These are phyloP conservation scores for Eristalinus aeneus DNA, from an alignment of 2,888 invertebrate species.

Conservation along the genomic window DNA sequence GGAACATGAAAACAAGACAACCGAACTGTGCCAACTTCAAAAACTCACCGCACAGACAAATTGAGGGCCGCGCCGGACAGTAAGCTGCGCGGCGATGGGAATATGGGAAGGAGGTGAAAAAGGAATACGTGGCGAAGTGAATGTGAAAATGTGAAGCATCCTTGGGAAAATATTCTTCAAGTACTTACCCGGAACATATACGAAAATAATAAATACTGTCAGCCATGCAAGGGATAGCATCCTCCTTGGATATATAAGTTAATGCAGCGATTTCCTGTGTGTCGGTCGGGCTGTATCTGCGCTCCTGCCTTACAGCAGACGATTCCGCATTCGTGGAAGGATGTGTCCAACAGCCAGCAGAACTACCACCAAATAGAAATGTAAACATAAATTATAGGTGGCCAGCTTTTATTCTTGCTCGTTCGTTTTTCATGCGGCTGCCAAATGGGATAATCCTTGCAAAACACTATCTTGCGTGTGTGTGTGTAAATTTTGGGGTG, in stretches of 20 bases:
- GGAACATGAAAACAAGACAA: slow-evolving; percentile 52
- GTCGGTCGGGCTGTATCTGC: slow-evolving; percentile 29
- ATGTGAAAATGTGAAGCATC: slow-evolving; percentile 46
- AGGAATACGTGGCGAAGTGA: slow-evolving; percentile 2
- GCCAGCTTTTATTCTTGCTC: slow-evolving; percentile 35
- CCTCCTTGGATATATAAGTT: slow-evolving; percentile 72
- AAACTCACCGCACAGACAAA: slow-evolving; percentile 6
- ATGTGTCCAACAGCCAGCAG: slow-evolving; percentile 39
- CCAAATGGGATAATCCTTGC: slow-evolving; percentile 67
- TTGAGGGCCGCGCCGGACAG: background rate
- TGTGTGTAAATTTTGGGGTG: slow-evolving; percentile 19
- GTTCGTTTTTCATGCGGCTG: slow-evolving; percentile 17
- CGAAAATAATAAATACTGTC: slow-evolving; percentile 74
- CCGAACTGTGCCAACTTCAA: slow-evolving; percentile 57
- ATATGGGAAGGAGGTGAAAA: slow-evolving; percentile 6
- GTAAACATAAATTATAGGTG: slow-evolving; percentile 69
- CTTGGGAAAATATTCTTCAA: slow-evolving; percentile 39
- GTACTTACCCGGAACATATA: slow-evolving; percentile 74
- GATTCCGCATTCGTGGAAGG: slow-evolving; percentile 50
- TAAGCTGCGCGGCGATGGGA: background rate
- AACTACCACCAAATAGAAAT: slow-evolving; percentile 42
- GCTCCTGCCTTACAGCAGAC: slow-evolving; percentile 23
- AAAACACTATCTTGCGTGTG: background rate
- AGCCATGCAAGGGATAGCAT: slow-evolving; percentile 73
- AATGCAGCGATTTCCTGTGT: slow-evolving; percentile 72